Conservation (phyloP, 2,888 invertebrate genomes). For the Noctua janthe region DNA sequence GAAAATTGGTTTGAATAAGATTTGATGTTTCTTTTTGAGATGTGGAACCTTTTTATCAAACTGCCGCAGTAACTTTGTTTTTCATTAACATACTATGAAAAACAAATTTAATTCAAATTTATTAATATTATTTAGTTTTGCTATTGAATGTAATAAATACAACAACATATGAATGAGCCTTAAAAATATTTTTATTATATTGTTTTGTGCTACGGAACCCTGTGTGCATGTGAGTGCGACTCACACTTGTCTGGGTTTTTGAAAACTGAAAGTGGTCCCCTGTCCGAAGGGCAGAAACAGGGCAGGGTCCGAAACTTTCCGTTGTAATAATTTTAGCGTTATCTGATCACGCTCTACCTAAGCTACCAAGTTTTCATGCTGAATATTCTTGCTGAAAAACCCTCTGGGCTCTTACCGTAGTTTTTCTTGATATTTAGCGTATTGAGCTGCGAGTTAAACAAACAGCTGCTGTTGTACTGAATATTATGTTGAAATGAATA, state of each 20-base stretch:
- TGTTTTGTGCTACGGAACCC: too few relatives aligned
- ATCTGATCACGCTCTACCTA: background rate
- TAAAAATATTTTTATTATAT: too few relatives aligned
- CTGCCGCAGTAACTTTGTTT: too few relatives aligned
- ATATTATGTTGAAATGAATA: background rate
- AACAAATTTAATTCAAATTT: too few relatives aligned
- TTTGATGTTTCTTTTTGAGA: too few relatives aligned
- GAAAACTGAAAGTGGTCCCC: background rate
- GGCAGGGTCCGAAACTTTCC: background rate
- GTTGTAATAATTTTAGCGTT: background rate
- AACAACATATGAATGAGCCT: too few relatives aligned
- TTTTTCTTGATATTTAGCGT: background rate
- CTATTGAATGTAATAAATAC: too few relatives aligned
- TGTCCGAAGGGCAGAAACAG: background rate
- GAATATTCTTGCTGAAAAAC: background rate
- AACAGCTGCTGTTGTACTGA: background rate
- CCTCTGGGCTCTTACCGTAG: background rate
- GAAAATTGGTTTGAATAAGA: too few relatives aligned
- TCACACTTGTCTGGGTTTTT: background rate
- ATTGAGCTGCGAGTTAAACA: background rate
- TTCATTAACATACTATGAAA: too few relatives aligned
- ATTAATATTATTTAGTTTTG: too few relatives aligned
- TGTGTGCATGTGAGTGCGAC: too few relatives aligned
- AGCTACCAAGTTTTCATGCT: background rate
- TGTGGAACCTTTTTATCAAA: too few relatives aligned